Evolutionary conservation across 2,113 vertebrate species (phyloP).

Genomic region (Hystrix cristata): DNA sequence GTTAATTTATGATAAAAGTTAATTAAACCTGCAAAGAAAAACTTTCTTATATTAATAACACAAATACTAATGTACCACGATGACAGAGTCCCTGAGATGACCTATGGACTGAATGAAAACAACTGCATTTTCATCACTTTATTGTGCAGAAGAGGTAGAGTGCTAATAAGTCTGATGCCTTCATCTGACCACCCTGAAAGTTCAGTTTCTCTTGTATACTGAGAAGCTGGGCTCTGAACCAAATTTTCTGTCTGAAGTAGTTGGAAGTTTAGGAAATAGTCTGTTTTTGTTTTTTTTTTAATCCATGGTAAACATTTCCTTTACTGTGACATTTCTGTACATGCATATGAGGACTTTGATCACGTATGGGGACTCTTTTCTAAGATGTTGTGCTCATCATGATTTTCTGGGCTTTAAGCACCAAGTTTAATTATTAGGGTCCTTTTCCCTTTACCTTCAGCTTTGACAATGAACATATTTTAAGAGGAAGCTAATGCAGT

Average conservation of each 20-base stretch:
- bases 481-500: slow-evolving; percentile 21
- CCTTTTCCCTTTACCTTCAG: neutral
- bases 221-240: neutral
- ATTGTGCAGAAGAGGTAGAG: neutral
- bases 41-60: neutral
- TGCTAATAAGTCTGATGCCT: neutral
- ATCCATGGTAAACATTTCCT: neutral
- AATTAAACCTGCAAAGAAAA: slow-evolving; percentile 10
- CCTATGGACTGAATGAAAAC: neutral
- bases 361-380: neutral
- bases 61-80: neutral
- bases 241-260: neutral
- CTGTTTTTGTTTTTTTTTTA: neutral
- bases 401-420: slow-evolving; percentile 1
- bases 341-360: neutral
- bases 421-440: neutral
- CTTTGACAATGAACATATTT: neutral
- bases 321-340: neutral
- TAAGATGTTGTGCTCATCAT: neutral
- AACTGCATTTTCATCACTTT: neutral
- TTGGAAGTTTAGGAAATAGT: neutral
- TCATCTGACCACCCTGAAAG: neutral
- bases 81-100: neutral
- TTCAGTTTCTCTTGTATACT: neutral
- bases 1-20: neutral